phyloP scores from a whole-genome alignment of 2,888 invertebrate genomes.

The Eulithis testata region DNA sequence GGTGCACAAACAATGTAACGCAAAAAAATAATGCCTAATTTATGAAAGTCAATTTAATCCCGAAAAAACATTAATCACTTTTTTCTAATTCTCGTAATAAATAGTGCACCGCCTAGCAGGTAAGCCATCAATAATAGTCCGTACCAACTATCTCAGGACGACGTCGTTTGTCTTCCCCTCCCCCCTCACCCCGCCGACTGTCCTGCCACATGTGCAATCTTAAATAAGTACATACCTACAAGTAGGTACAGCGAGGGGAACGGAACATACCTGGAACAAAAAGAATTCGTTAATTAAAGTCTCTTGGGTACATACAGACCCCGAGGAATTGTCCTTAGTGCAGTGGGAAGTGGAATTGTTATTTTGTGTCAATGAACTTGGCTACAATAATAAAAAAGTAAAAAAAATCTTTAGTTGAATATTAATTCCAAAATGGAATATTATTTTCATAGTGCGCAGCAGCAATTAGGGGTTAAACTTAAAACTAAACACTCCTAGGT shows the following conservation, averaged over 20 bases:
- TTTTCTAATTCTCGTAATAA: constrained; percentile 30
- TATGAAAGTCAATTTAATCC: constrained; percentile 2
- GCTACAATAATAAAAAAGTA: too few species aligned
- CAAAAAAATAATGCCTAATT: too few species aligned
- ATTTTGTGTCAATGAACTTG: constrained; percentile 9
- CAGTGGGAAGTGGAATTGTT: constrained; percentile 5
- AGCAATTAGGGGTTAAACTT: too few species aligned
- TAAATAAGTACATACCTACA: constrained; percentile 38
- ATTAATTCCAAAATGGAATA: too few species aligned
- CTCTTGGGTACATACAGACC: constrained; percentile 13
- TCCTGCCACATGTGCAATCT: constrained; percentile 39
- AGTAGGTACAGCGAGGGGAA: constrained; percentile 24
- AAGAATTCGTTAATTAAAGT: constrained; percentile 39
- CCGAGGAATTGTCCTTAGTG: constrained; percentile 4
- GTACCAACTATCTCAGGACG: constrained; percentile 29
- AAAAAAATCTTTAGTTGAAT: too few species aligned
- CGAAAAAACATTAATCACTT: constrained; percentile 18
- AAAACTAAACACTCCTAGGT: too few species aligned
- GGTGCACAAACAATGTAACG: too few species aligned
- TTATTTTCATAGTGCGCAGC: too few species aligned
- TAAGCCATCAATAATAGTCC: constrained; percentile 39
- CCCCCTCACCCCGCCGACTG: constrained; percentile 13
- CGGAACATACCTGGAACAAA: constrained; percentile 52
- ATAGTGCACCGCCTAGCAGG: constrained; percentile 21
- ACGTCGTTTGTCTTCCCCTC: constrained; percentile 45